These are phyloP conservation scores for Ramphastos sulfuratus DNA, from an alignment of 2,113 vertebrate genomes.

Conservation along the genomic window DNA sequence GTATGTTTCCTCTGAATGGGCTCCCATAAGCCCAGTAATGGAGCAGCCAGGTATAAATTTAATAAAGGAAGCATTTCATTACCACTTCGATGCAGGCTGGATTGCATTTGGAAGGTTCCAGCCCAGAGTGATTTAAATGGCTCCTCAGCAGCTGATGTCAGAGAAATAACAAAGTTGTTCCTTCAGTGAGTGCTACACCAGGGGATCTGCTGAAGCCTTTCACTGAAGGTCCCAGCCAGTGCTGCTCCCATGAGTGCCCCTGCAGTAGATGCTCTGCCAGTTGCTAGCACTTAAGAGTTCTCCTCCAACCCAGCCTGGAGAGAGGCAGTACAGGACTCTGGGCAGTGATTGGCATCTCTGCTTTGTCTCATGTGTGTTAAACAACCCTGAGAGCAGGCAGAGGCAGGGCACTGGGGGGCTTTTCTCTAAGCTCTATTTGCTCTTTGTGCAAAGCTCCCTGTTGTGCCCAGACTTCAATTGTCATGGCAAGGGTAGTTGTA, in stretches of 20 bases:
- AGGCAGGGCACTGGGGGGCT: neutral
- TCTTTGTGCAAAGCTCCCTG: neutral
- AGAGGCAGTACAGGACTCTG: neutral
- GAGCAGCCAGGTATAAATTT: neutral
- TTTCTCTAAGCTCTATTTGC: neutral
- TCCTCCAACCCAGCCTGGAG: neutral
- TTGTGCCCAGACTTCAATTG: neutral
- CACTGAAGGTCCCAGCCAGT: neutral
- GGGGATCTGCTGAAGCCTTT: neutral
- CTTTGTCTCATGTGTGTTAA: neutral
- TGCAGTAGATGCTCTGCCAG: slow-evolving; percentile 7
- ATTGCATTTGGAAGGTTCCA: slow-evolving; percentile 12
- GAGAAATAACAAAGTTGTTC: slow-evolving; percentile 12
- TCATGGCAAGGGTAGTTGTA: neutral
- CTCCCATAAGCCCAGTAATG: neutral
- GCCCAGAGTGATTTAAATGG: slow-evolving; percentile 2
- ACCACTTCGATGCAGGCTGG: neutral
- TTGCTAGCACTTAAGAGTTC: slow-evolving; percentile 3
- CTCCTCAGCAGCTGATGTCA: neutral
- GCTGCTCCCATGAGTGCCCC: neutral
- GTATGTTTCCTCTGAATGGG: neutral
- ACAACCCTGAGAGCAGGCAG: neutral
- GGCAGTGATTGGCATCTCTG: neutral
- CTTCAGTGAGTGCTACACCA: slow-evolving; percentile 24
- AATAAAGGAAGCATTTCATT: slow-evolving; percentile 10